Percentiles rank a stretch among this genome's conserved stretches.
These are phyloP conservation scores for Tachysurus fulvidraco DNA, from an alignment of 2,113 vertebrate species.

Conservation along the genomic window DNA sequence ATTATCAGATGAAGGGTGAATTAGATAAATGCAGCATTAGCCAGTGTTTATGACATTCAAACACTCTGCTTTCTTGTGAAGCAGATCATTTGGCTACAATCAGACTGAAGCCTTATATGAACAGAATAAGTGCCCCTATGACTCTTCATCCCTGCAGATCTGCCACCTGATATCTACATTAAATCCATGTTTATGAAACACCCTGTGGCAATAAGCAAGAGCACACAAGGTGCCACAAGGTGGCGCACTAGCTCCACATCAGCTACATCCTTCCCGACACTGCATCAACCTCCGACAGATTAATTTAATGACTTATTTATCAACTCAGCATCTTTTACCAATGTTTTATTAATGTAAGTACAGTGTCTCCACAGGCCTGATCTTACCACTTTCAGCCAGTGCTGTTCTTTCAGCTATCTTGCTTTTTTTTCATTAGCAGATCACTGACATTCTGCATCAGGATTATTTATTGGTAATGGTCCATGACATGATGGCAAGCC, in stretches of 20 bases:
- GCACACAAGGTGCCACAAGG: constrained; percentile 52
- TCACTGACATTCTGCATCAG: background rate
- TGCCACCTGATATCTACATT: background rate
- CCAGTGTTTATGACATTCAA: background rate
- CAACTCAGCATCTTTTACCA: constrained; percentile 43
- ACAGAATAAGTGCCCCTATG: background rate
- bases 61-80: background rate
- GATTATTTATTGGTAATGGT: background rate
- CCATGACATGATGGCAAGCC: background rate
- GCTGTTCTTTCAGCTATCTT: constrained; percentile 25
- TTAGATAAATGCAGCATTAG: constrained; percentile 23
- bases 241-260: constrained; percentile 64
- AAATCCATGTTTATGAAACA: background rate
- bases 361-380: constrained; percentile 31
- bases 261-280: background rate
- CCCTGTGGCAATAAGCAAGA: background rate
- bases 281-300: constrained; percentile 55
- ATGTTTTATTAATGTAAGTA: constrained; percentile 51
- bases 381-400: constrained; percentile 33
- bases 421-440: constrained; percentile 31
- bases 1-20: constrained; percentile 2
- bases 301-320: constrained; percentile 62
- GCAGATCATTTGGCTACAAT: background rate
- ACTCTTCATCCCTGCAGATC: background rate
- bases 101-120: background rate